Conservation (phyloP, 2,888 invertebrate genomes). For the Athalia circularis region DNA sequence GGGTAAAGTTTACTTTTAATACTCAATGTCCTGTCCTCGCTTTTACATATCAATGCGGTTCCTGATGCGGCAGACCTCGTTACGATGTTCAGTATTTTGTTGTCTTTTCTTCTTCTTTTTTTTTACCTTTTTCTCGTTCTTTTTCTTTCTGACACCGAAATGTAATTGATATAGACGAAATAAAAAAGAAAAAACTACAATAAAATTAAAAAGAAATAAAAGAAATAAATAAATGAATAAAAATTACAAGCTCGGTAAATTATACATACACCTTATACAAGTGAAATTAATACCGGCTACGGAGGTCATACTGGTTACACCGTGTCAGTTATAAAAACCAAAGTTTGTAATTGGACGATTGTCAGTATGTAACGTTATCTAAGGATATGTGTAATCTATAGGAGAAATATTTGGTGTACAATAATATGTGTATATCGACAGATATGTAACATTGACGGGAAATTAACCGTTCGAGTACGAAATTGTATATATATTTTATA, state of each 20-base stretch:
- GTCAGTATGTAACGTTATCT: not conserved
- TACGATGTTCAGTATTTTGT: not conserved
- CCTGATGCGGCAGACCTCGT: too few species aligned
- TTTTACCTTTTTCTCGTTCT: not conserved
- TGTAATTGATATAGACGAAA: constrained; percentile 11
- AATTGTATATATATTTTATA: not conserved
- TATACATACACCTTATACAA: not conserved
- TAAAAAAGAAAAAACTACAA: not conserved
- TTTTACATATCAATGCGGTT: too few species aligned
- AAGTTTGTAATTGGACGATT: constrained; percentile 6
- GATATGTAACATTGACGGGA: not conserved
- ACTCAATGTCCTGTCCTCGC: too few species aligned
- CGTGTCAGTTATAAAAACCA: not conserved
- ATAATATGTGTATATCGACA: not conserved
- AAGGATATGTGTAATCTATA: not conserved
- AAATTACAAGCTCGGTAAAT: not conserved
- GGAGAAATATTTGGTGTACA: not conserved
- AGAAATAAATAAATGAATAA: constrained; percentile 2
- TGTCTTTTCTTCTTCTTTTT: not conserved
- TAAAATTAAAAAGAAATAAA: not conserved
- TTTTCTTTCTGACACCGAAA: not conserved
- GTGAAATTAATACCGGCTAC: constrained; percentile 15
- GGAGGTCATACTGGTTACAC: constrained; percentile 34
- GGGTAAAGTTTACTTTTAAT: too few species aligned
- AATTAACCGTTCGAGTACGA: too few species aligned